These are phyloP conservation scores for Trypoxylon attenuatum DNA, from an alignment of 2,888 invertebrate species.

Conservation along the genomic window DNA sequence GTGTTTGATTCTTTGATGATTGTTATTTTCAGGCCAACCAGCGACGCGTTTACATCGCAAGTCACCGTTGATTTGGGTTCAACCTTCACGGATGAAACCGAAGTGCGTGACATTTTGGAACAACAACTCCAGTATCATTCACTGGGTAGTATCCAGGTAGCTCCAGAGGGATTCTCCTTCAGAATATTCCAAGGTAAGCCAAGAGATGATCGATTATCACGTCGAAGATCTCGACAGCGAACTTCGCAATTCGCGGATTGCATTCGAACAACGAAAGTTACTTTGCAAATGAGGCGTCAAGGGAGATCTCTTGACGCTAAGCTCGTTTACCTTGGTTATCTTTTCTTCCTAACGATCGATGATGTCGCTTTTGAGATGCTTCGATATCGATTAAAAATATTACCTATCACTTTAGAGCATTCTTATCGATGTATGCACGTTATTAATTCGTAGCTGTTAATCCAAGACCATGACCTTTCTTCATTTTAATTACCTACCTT, in stretches of 20 bases:
- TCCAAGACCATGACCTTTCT: neutral
- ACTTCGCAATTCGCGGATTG: conserved; percentile 13
- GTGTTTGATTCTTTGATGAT: no score
- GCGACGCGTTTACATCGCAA: conserved; percentile 79
- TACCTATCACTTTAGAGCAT: no score
- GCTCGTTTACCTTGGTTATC: no score
- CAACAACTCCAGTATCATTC: conserved; percentile 78
- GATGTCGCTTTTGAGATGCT: no score
- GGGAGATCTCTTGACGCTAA: no score
- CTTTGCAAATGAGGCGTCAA: no score
- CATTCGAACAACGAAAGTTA: neutral
- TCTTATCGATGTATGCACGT: no score
- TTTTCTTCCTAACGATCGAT: no score
- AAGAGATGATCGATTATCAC: conserved; percentile 47
- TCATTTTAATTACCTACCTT: conserved; percentile 2
- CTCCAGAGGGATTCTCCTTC: conserved; percentile 79
- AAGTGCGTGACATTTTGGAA: conserved; percentile 76
- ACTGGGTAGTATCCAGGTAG: conserved; percentile 77
- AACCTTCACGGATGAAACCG: conserved; percentile 77
- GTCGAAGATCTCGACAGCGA: conserved; percentile 14
- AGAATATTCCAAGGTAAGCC: conserved; percentile 77
- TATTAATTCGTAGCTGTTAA: no score
- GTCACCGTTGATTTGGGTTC: conserved; percentile 83
- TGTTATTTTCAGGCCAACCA: conserved; percentile 75
- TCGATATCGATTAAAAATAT: no score